Evolutionary conservation across 2,113 vertebrate genomes (phyloP), one percentile per base, ranked within the genome.

Genomic region (Fulica atra): DNA sequence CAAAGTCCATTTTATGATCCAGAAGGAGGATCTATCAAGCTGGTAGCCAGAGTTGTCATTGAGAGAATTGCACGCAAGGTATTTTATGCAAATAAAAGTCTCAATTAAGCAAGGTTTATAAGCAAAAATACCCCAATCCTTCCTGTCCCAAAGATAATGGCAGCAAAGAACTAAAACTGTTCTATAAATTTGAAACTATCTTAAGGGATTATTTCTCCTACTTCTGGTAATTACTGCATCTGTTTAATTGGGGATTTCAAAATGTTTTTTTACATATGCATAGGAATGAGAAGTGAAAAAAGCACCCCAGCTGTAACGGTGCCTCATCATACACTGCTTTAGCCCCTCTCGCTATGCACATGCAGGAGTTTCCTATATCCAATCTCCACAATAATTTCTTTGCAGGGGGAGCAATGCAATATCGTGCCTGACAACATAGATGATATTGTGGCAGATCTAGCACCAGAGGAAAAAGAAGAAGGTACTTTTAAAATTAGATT

Each of bases 1-100:
- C 99, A 99, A 89, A 99, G 99, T 96, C 99, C 99, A n/a, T 99
- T 99, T 96, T 99, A 99, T 18, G 99, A 99, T 77, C 99, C 99
- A 51, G 99, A 99, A 94, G 99, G 99, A 50, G 99, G 99, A 3
- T 99, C 99, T 54, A 99, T 99, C 96, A 99, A 98, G 66, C 98
- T 99, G 69, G 99, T 99, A 82, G 99, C 99, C 88, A 98, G 99
- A 97, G 98, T 99, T 66, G 95, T 99, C 86, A 99, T 99, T 78
- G 99, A 99, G 88, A 98, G 99, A 96, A 99, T 99, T 29, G 99
- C 99, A 78, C 98, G 99, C 93, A 99, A 99, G 99, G 99, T 99
- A 98, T 13, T 29, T 20, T 11, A 60, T 3, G 28, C 2, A 31
- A 10, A 7, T 35, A 68, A 72, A 80, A 60, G 10, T 66, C 65